A percentile compares a stretch with the other conserved stretches of the same genome.
Evolutionary conservation across 2,888 invertebrate genomes (phyloP).

Genomic region (Oeneis ivallda): DNA sequence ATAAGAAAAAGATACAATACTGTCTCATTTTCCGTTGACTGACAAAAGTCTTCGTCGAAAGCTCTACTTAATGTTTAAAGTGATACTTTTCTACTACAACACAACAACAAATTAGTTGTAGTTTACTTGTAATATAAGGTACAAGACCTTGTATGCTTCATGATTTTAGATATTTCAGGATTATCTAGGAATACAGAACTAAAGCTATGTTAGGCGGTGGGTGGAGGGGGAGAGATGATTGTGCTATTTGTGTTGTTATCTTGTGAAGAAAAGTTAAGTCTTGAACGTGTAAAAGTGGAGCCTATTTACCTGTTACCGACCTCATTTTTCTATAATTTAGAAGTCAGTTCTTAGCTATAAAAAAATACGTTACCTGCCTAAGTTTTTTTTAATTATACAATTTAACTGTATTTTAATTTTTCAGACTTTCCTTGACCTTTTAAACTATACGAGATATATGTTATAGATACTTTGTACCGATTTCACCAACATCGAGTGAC

Average conservation of each 20-base stretch:
- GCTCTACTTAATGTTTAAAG: slow-evolving; percentile 11
- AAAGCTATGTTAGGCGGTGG: slow-evolving; percentile 69
- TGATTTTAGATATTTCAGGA: slow-evolving; percentile 15
- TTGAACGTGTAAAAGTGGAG: slow-evolving; percentile 11
- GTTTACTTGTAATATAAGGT: neutral
- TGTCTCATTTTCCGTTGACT: neutral
- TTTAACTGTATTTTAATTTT: too few relatives aligned
- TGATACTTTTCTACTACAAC: slow-evolving; percentile 23
- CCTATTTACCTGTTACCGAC: neutral
- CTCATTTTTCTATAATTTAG: neutral
- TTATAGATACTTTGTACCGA: too few relatives aligned
- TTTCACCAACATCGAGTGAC: too few relatives aligned
- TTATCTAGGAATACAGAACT: slow-evolving; percentile 41
- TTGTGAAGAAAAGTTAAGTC: slow-evolving; percentile 64
- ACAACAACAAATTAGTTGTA: neutral
- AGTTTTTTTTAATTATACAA: too few relatives aligned
- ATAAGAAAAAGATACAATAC: neutral
- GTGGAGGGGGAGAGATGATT: slow-evolving; percentile 56
- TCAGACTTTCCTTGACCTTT: too few relatives aligned
- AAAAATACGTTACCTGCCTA: too few relatives aligned
- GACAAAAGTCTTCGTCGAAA: neutral
- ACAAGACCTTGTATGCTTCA: slow-evolving; percentile 8
- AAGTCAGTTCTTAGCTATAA: too few relatives aligned
- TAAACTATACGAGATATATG: too few relatives aligned
- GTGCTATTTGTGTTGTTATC: slow-evolving; percentile 59